Evolutionary conservation across 2,113 vertebrate genomes (phyloP).

Genomic region (Tapirus terrestris): DNA sequence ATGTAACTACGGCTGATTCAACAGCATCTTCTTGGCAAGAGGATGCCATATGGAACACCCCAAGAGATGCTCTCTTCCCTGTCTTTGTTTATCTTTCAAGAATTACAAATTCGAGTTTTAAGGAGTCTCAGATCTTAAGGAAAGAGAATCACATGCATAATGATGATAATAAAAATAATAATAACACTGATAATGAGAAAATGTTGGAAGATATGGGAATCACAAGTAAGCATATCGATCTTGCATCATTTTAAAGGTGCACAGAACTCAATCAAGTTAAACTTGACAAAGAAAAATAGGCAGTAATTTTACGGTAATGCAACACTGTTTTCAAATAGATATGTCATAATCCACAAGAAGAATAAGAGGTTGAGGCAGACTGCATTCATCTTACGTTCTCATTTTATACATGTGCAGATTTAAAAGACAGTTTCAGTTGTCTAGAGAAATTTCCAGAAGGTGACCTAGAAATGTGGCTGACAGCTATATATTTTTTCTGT

Average conservation of each 20-base stretch:
- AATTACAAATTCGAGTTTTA: background rate
- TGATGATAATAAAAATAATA: background rate
- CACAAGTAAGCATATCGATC: background rate
- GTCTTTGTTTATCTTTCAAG: background rate
- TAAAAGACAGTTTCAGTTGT: background rate
- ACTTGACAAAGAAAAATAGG: constrained; percentile 38
- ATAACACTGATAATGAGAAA: background rate
- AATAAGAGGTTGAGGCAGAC: background rate
- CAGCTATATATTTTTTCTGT: background rate
- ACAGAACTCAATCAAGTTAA: constrained; percentile 45
- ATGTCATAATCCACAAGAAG: constrained; percentile 19
- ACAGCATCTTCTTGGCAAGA: constrained; percentile 39
- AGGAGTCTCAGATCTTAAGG: background rate
- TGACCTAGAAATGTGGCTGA: constrained; percentile 28
- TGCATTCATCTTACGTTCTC: constrained; percentile 49
- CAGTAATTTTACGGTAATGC: background rate
- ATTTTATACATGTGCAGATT: constrained; percentile 38
- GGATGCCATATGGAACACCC: constrained; percentile 33
- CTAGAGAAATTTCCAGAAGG: constrained; percentile 55
- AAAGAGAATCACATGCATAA: background rate
- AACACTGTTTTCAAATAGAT: constrained; percentile 55
- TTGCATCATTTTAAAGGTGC: background rate
- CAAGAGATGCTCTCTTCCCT: background rate
- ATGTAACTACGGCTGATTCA: constrained; percentile 56
- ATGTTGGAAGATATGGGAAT: background rate